Percentiles rank a stretch among this genome's conserved stretches.
Evolutionary conservation across 2,113 vertebrate species (phyloP).

Genomic region (Ancistrus triradiatus): DNA sequence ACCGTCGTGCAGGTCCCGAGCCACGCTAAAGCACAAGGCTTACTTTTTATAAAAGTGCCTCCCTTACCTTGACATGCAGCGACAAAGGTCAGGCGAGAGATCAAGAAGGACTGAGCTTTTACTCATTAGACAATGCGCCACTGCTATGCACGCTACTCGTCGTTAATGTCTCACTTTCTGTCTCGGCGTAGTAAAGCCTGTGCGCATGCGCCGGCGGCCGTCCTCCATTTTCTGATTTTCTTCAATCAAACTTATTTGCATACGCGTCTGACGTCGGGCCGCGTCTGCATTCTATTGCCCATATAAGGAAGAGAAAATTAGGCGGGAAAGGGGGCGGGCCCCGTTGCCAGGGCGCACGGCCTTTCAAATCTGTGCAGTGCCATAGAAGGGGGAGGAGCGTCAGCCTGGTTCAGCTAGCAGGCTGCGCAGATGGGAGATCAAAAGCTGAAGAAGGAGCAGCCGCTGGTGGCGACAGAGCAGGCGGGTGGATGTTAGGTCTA

Average conservation of each 20-base stretch:
- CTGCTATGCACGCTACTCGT: constrained; percentile 36
- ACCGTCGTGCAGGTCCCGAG: too few relatives aligned
- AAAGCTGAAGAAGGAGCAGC: not conserved
- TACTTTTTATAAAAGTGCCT: not conserved
- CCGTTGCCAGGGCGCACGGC: constrained; percentile 68
- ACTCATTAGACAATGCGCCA: constrained; percentile 50
- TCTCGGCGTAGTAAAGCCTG: constrained; percentile 53
- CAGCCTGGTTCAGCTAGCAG: constrained; percentile 40
- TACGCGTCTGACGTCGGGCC: constrained; percentile 67
- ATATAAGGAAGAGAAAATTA: constrained; percentile 81
- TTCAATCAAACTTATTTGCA: constrained; percentile 75
- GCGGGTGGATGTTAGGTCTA: too few relatives aligned
- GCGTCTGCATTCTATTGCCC: constrained; percentile 75
- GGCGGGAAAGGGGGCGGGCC: constrained; percentile 78
- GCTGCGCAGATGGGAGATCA: constrained; percentile 26
- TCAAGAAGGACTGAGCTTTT: constrained; percentile 18
- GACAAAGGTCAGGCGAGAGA: constrained; percentile 5
- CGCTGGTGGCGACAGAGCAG: not conserved
- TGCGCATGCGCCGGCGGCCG: constrained; percentile 75
- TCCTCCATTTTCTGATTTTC: constrained; percentile 76
- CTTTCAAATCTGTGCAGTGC: constrained; percentile 21
- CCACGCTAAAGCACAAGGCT: too few relatives aligned
- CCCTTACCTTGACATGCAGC: constrained; percentile 41
- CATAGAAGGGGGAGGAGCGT: constrained; percentile 58
- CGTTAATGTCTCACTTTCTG: constrained; percentile 48